Evolutionary conservation across 1,140 invertebrate species (phyloP).

Genomic region (Brachionus sp.): DNA sequence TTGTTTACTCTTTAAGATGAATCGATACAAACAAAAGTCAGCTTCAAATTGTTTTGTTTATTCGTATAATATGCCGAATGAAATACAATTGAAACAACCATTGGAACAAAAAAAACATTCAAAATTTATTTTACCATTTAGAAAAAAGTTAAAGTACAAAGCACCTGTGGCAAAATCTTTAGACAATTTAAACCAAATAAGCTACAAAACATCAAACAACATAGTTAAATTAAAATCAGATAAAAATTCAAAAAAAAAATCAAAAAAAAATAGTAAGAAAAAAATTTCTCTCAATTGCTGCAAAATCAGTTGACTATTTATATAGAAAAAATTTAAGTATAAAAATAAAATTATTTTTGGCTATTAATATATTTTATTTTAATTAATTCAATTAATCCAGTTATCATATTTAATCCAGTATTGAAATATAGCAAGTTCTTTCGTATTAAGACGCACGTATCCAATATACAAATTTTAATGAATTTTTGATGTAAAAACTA

Average conservation of each 20-base stretch:
- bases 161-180: slow-evolving; percentile 5
- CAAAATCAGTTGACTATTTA: not conserved
- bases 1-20: not conserved
- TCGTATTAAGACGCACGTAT: no score
- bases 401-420: no score
- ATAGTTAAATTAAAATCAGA: not conserved
- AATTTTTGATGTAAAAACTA: no score
- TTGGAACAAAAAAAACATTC: not conserved
- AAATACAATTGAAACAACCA: slow-evolving; percentile 1
- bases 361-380: not conserved
- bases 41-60: slow-evolving; percentile 21
- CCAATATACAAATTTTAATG: no score
- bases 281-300: slow-evolving; percentile 14
- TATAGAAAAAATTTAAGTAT: not conserved
- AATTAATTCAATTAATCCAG: no score
- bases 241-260: slow-evolving; percentile 15
- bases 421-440: no score
- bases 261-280: not conserved
- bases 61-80: slow-evolving; percentile 21
- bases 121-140: slow-evolving; percentile 20
- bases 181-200: slow-evolving; percentile 19
- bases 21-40: slow-evolving; percentile 22
- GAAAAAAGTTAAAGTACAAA: slow-evolving; percentile 15
- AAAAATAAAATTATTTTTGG: not conserved
- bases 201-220: not conserved